A percentile compares a stretch with the other conserved stretches of the same genome.
These are phyloP conservation scores for Hylaeus anthracinus DNA, from an alignment of 1,140 invertebrate species.

Conservation along the genomic window DNA sequence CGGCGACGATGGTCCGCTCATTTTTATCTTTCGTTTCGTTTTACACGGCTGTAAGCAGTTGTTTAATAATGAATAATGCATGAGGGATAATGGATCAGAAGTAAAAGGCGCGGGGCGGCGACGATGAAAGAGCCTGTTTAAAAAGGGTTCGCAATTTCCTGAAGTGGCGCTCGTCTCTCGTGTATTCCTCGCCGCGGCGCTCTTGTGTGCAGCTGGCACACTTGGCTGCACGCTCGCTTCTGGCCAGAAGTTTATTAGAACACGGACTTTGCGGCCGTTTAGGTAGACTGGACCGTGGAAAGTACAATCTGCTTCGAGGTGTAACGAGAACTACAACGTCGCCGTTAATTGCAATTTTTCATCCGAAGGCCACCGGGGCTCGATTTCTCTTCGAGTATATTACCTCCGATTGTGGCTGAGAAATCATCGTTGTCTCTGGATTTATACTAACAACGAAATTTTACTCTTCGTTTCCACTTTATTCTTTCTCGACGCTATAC, in stretches of 20 bases:
- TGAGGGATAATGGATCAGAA: slow-evolving; percentile 50
- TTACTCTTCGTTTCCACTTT: no score
- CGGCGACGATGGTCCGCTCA: neutral
- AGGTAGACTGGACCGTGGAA: slow-evolving; percentile 16
- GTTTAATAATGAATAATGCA: slow-evolving; percentile 54
- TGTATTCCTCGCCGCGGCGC: slow-evolving; percentile 13
- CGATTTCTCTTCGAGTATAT: no score
- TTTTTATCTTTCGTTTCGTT: slow-evolving; percentile 11
- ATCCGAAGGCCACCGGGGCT: neutral
- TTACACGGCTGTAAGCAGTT: slow-evolving; percentile 23
- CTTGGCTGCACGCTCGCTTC: slow-evolving; percentile 23
- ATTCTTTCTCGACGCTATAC: no score
- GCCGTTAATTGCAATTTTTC: slow-evolving; percentile 14
- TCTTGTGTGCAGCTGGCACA: slow-evolving; percentile 34
- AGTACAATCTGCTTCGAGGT: slow-evolving; percentile 15
- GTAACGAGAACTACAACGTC: slow-evolving; percentile 23
- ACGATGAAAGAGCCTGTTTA: slow-evolving; percentile 50
- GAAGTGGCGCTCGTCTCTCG: slow-evolving; percentile 34
- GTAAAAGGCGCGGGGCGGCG: slow-evolving; percentile 31
- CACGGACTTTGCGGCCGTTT: slow-evolving; percentile 29
- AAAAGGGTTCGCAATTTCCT: slow-evolving; percentile 54
- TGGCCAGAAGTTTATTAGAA: slow-evolving; percentile 41
- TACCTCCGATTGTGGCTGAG: no score
- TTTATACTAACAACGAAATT: no score
- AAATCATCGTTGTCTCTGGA: no score